Base-by-base conservation (phyloP, 2,797 vertebrate species). In the Glossophaga mutica region DNA sequence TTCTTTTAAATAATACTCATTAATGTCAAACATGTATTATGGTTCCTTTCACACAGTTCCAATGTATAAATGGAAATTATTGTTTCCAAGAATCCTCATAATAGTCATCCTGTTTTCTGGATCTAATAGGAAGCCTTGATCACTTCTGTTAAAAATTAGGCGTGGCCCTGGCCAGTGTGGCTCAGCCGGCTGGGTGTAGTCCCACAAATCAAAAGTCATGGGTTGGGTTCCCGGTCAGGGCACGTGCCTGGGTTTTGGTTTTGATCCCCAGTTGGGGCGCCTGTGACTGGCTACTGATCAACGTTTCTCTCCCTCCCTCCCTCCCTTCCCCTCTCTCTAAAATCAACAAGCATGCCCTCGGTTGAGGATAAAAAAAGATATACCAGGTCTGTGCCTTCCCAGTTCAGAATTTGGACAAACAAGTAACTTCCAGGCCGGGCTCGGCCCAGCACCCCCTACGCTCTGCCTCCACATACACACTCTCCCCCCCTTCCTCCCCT, bases 31-130 rank as follows among this genome's bases (percentile, higher is more conserved):
- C 55, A 34, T 15, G 71, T 55, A 68, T 37, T 11, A 19, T 62
- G 57, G 37, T 44, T 52, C 62, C 32, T 87, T 67, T 57, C 48
- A 85, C 44, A 44, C 18, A 16, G 15, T 86, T 74, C 42, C 24
- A 24, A 29, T 39, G 34, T 67, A 59, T n/a, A 79, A 91, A 22
- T 37, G 39, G 42, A 79, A 87, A 55, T 93, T 34, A 48, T 93
- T 39, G 39, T 83, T 55, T 50, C 32, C 48, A 73, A 88, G 83
- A 84, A 87, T 73, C 65, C 48, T 65, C 46, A 46, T 65, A 84
- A 34, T 37, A 71, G 37, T 68, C 52, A 83, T 9, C 5, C 59
- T 39, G 26, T 96, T 96, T 90, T 44, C 57, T 37, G 39, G 52
- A n/a, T 10, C 70, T 82, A 37, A 68, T 48, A 65, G 68, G 26